Base-by-base conservation (phyloP, 2,888 invertebrate genomes). In the Horisme vitalbata region DNA sequence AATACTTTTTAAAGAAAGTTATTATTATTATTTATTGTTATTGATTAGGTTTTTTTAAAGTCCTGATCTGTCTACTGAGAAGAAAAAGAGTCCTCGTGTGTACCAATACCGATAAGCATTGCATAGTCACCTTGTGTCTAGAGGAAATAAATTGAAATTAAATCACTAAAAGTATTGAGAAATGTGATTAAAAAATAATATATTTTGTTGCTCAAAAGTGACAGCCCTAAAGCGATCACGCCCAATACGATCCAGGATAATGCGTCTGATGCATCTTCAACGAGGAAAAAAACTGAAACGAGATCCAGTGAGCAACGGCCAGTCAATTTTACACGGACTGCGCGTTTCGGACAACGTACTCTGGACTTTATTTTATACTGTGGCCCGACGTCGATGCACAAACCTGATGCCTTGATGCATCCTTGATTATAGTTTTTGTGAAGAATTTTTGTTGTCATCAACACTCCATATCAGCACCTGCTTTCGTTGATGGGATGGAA, bases 251-350 rank as follows among this genome's bases (percentile, higher is more conserved):
- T 45, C 76, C 84, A 83, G 86, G 84, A 87, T 86, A 84, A 84
- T 80, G 74, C 75, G 73, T 65, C 76, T 80, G 83, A 83, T 85
- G 77, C 79, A 82, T 83, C 83, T 79, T 79, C 77, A 75, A 83
- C 71, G 73, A 79, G 74, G 67, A 79, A 83, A 84, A 83, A 80
- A 78, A 71, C 60, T 49, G 63, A 78, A 83, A 82, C 76, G 68
- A 79, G 76, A 75, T 71, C 65, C 79, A 72, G 61, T 66, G 72
- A 65, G 73, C 77, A 74, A 74, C 71, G 63, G 75, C 71, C 77
- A 77, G 73, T 69, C 78, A 77, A 79, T 79, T 85, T 82, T 77
- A 81, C 80, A 79, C 76, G 74, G 68, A 69, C 71, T 61, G 73
- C 71, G 71, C 71, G 73, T 75, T 80, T 75, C 70, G 71, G 69